Percentiles rank a stretch among this genome's conserved stretches.
These are phyloP conservation scores for Acanthosepion lycidas DNA, from an alignment of 2,888 invertebrate species.

Conservation along the genomic window DNA sequence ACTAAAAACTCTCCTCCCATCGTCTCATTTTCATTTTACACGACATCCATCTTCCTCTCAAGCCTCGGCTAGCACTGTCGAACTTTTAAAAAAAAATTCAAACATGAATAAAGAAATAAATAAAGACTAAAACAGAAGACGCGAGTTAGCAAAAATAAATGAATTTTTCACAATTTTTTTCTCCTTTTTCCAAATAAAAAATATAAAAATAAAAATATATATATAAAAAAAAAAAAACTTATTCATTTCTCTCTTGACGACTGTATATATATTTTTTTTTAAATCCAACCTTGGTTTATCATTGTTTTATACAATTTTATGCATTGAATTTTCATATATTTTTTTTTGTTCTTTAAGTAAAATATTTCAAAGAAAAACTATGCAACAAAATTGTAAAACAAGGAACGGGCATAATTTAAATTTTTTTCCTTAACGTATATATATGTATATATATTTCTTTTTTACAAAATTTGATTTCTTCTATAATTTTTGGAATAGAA, in stretches of 20 bases:
- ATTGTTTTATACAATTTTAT: background rate
- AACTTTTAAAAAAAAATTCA: background rate
- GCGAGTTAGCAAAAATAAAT: background rate
- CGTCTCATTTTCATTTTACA: constrained; percentile 2
- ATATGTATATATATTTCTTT: background rate
- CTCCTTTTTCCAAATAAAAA: background rate
- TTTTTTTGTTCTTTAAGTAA: background rate
- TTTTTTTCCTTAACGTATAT: background rate
- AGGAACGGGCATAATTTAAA: background rate
- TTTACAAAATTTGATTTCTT: no score
- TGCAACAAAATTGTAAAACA: background rate
- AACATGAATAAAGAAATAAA: background rate
- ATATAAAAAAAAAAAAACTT: background rate
- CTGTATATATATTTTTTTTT: background rate
- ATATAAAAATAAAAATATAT: background rate
- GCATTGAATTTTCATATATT: background rate
- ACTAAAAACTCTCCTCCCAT: background rate
- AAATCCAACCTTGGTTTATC: background rate
- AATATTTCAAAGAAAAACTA: background rate
- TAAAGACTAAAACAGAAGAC: background rate
- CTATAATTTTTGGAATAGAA: no score
- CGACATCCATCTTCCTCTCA: background rate
- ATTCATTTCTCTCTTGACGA: background rate
- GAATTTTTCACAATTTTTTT: background rate
- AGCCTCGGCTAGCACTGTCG: background rate